These are phyloP conservation scores for Microtus pennsylvanicus DNA, from an alignment of 2,113 vertebrate species.

Conservation along the genomic window DNA sequence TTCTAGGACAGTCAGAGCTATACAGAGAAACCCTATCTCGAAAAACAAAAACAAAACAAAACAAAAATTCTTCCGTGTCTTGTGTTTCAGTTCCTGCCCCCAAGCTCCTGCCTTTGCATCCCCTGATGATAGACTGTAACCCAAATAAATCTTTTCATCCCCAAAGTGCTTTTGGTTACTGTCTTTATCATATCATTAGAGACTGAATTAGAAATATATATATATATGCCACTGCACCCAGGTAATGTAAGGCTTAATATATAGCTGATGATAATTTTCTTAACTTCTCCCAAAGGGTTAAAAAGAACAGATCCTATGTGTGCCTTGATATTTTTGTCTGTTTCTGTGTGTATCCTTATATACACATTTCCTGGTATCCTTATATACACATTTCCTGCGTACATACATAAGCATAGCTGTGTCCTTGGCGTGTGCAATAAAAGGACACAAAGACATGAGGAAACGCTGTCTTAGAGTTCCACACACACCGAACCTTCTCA, in stretches of 20 bases:
- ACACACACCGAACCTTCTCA: not conserved
- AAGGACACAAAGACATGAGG: not conserved
- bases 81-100: not conserved
- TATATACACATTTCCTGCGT: not conserved
- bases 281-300: slow-evolving; percentile 26
- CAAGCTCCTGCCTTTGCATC: not conserved
- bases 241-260: not conserved
- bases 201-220: not conserved
- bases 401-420: not conserved
- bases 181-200: not conserved
- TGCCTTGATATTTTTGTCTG: not conserved
- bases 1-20: too few relatives aligned
- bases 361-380: not conserved
- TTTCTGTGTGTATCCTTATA: not conserved
- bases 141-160: not conserved
- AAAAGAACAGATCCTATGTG: slow-evolving; percentile 5
- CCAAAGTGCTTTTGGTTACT: not conserved
- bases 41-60: too few relatives aligned
- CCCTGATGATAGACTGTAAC: not conserved
- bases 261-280: slow-evolving; percentile 51
- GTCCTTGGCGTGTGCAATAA: not conserved
- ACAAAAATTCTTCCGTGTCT: not conserved
- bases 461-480: not conserved
- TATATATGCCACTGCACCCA: too few relatives aligned
- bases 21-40: too few relatives aligned